Base-by-base conservation (phyloP, 1,140 invertebrate genomes). In the Ceratosolen solmsi region DNA sequence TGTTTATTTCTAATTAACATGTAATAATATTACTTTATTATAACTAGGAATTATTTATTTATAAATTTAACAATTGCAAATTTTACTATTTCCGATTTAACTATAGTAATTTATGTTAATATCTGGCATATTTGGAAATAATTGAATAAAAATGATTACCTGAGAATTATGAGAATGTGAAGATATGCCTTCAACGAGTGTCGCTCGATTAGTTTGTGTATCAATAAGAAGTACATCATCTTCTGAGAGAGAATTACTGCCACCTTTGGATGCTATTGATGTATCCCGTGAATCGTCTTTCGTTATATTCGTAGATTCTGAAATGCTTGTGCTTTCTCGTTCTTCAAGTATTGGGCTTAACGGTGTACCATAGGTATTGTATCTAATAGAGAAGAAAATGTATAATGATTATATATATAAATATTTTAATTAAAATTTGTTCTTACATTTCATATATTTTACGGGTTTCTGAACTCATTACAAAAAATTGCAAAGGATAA, bases 321-420 rank as follows among this genome's bases (percentile, higher is more conserved):
- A 91, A 65, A 87, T 91, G 9, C 87, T 81, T 7, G 87, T 88
- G 58, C 90, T 89, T 80, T 92, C 92, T 65, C 91, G 92, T 88
- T 94, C 94, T 86, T 95, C 94, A n/a, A 94, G 87, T 65, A 94
- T 95, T 7, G 94, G 94, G 84, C 93, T 94, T 20, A 95, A 86
- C 7, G 93, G 93, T 13, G 92, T 90, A 60, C 92, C 92, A 80
- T 93, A 94, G 20, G 92, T 88, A 84, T 93, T 94, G 81, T 94
- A 94, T 82, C 90, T 91, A 33, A 89, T 78, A 22, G 22, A 63
- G 22, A 75, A 20, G 15, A 38, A n/a, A n/a, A n/a, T n/a, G 22
- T 17, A 58, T 22, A 22, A 22, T 13, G n/a, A 58, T 8, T 58
- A 9, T 58, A 58, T 58, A 22, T 22, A 13, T 58, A 58, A 58